Evolutionary conservation across 2,888 invertebrate genomes (phyloP).

Genomic region (Drosophila leonis): DNA sequence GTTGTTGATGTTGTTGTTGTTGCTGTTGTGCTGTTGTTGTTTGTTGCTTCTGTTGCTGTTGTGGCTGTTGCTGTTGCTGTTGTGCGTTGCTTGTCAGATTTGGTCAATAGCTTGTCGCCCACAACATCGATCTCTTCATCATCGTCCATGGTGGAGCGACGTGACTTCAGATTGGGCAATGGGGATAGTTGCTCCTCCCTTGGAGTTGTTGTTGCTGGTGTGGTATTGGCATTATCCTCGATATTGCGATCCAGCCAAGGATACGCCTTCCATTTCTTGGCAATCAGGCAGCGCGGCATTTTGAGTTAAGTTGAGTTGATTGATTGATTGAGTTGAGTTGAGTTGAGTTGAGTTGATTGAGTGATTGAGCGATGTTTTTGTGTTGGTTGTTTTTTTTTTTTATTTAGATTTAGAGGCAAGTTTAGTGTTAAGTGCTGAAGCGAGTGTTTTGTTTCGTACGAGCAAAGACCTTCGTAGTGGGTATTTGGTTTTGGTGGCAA

Average conservation of each 20-base stretch:
- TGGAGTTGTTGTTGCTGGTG: conserved; percentile 46
- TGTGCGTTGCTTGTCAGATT: conserved; percentile 85
- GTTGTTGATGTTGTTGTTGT: conserved; percentile 52
- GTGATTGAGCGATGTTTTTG: conserved; percentile 19
- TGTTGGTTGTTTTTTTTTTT: conserved; percentile 13
- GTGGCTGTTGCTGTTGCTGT: conserved; percentile 42
- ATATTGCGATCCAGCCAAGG: conserved; percentile 89
- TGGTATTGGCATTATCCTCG: conserved; percentile 77
- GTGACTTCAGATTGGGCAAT: conserved; percentile 85
- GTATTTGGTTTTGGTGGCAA: conserved; percentile 64
- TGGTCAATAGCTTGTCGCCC: conserved; percentile 88
- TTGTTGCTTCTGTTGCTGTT: conserved; percentile 61
- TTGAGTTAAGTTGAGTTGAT: conserved; percentile 74
- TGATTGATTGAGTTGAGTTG: conserved; percentile 21
- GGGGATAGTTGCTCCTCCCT: conserved; percentile 60
- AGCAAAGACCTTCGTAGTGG: conserved; percentile 74
- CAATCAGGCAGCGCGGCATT: conserved; percentile 98
- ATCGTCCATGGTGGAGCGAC: conserved; percentile 87
- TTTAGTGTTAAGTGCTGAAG: conserved; percentile 75
- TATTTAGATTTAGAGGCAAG: conserved; percentile 43
- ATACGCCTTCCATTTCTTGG: conserved; percentile 97
- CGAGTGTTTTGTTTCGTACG: conserved; percentile 72
- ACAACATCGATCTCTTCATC: conserved; percentile 95
- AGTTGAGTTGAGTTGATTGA: conserved; percentile 37
- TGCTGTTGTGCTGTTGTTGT: conserved; percentile 42